Evolutionary conservation across 1,140 invertebrate genomes (phyloP).

Genomic region (Ceratina australensis): DNA sequence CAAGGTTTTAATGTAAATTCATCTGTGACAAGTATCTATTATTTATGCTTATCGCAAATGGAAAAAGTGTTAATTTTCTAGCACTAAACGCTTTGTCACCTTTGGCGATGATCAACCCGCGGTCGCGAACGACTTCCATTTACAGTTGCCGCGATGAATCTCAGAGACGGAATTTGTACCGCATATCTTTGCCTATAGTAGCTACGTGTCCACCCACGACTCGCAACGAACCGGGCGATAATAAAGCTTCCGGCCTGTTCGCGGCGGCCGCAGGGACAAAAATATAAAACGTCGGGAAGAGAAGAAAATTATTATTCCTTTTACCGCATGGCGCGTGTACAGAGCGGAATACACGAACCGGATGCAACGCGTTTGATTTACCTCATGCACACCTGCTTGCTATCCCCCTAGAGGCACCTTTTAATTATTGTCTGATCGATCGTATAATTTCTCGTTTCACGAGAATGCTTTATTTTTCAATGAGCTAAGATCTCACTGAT

Average conservation of each 20-base stretch:
- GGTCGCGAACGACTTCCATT: background rate
- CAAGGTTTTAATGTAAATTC: too few relatives aligned
- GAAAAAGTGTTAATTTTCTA: background rate
- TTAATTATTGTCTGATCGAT: constrained; percentile 13
- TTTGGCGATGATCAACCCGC: background rate
- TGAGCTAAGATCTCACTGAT: background rate
- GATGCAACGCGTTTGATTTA: constrained; percentile 50
- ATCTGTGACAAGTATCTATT: too few relatives aligned
- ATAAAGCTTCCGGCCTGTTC: constrained; percentile 58
- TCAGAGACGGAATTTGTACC: constrained; percentile 18
- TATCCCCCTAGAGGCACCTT: background rate
- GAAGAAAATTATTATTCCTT: constrained; percentile 59
- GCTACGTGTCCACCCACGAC: constrained; percentile 49
- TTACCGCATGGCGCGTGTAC: constrained; percentile 22
- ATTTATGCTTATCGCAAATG: background rate
- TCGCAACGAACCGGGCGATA: constrained; percentile 51
- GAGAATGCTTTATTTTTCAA: background rate
- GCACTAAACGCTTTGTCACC: background rate
- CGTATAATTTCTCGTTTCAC: background rate
- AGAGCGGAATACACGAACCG: constrained; percentile 42
- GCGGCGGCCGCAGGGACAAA: constrained; percentile 34
- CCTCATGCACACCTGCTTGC: constrained; percentile 55
- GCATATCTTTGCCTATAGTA: constrained; percentile 36
- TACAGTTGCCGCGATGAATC: background rate
- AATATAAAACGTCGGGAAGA: constrained; percentile 49